Evolutionary conservation across 2,888 invertebrate species (phyloP).

Genomic region (Temnothorax rugatulus): DNA sequence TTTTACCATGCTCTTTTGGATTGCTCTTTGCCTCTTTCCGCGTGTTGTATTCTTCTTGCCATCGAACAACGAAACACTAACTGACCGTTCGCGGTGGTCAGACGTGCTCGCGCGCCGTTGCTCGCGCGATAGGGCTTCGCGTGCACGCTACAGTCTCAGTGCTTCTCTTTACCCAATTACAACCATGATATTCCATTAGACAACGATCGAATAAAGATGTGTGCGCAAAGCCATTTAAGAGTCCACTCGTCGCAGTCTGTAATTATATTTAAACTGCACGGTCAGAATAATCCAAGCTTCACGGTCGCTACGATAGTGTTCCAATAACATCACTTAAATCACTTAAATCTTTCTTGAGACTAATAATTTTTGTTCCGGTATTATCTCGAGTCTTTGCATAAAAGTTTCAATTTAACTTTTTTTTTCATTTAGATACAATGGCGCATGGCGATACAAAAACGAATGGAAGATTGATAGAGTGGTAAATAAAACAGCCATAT

Average conservation of each 20-base stretch:
- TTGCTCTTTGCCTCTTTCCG: neutral
- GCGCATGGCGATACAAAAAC: neutral
- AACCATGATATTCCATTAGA: conserved; percentile 81
- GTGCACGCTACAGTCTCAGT: conserved; percentile 82
- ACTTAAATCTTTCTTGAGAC: neutral
- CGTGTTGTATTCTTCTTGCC: conserved; percentile 7
- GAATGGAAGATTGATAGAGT: neutral
- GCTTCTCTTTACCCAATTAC: conserved; percentile 86
- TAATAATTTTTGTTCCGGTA: neutral
- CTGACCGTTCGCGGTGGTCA: neutral
- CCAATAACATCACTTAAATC: neutral
- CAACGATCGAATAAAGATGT: conserved; percentile 78
- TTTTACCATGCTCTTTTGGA: conserved; percentile 41
- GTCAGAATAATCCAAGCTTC: neutral
- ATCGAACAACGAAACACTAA: conserved; percentile 23
- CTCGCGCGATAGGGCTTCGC: conserved; percentile 81
- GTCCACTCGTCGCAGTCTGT: conserved; percentile 26
- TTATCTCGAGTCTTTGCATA: neutral
- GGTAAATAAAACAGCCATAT: conserved; percentile 47
- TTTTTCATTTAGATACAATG: neutral
- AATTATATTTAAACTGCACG: conserved; percentile 30
- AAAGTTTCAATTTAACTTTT: neutral
- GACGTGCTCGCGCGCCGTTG: neutral
- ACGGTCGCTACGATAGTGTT: neutral
- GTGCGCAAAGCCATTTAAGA: conserved; percentile 57